Base-by-base conservation (phyloP, 2,888 invertebrate species). In the Papilio elwesi region DNA sequence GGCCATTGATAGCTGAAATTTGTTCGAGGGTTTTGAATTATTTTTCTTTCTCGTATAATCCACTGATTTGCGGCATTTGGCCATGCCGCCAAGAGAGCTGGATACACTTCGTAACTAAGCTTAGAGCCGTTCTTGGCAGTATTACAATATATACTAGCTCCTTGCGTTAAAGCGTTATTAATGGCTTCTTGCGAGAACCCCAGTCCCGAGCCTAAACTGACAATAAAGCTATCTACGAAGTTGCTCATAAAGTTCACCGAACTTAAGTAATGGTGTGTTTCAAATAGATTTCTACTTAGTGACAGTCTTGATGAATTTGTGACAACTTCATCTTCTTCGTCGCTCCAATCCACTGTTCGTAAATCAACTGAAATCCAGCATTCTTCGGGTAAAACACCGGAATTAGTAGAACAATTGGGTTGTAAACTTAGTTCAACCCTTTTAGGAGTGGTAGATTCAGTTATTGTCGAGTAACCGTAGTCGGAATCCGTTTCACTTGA, bases 21-120 rank as follows among this genome's bases (percentile, higher is more conserved):
- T 0, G 94, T 95, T 77, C 94, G 89, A 0, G 94, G 94, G 82
- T 96, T 95, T 65, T 88, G 92, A 64, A 94, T 91, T 16, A 92
- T 90, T 59, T 94, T 94, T 68, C 96, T 92, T 62, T 94, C 90
- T 68, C 97, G 92, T 68, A 94, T 87, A 26, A 95, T 89, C 95
- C 97, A 97, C 77, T 96, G 96, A 78, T 95, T 94, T 0, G 96
- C 96, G 77, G 95, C 94, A 76, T 94, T 94, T 0, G 97, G 97
- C 97, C 97, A 97, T 15, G 95, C 90, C n/a, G 95, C 94, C 77
- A 94, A 89, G 26, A 97, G 90, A n/a, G 96, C 95, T 10, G 97
- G 97, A 79, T 96, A 94, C 12, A 97, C 94, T 90, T 97, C 96
- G 80, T 94, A 96, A 2, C 94, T 92, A 0, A 92, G 86, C 71